Percentiles rank a stretch among this genome's conserved stretches.
phyloP scores from a whole-genome alignment of 30 jellyfish, hydroid and myxozoan species.

The Aurelia aurita region DNA sequence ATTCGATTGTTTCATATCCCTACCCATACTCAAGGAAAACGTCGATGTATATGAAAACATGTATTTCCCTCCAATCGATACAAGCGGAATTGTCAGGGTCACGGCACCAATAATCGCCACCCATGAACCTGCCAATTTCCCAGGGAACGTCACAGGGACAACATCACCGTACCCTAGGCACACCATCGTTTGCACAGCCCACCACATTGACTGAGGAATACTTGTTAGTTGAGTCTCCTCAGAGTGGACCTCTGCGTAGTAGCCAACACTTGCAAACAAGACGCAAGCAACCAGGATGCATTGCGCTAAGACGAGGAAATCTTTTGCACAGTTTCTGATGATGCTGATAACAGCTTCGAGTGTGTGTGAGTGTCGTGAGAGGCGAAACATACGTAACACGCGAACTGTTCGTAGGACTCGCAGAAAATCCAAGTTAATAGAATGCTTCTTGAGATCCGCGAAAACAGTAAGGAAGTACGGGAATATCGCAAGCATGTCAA shows the following conservation, averaged over 20 bases:
- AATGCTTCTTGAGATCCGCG: not conserved
- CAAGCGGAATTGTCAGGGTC: slow-evolving; percentile 66
- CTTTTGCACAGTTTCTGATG: slow-evolving; percentile 40
- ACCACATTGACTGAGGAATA: slow-evolving; percentile 93
- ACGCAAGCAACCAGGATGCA: slow-evolving; percentile 58
- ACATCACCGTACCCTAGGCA: slow-evolving; percentile 89
- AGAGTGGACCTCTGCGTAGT: slow-evolving; percentile 55
- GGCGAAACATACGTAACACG: slow-evolving; percentile 72
- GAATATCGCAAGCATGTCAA: slow-evolving; percentile 65
- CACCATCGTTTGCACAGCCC: slow-evolving; percentile 92
- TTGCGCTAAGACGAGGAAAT: slow-evolving; percentile 46
- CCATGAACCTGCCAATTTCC: slow-evolving; percentile 72
- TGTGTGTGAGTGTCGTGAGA: slow-evolving; percentile 48
- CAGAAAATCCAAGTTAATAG: slow-evolving; percentile 22
- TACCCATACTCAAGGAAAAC: slow-evolving; percentile 44
- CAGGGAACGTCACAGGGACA: slow-evolving; percentile 67
- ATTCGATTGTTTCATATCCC: slow-evolving; percentile 24
- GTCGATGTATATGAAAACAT: slow-evolving; percentile 57
- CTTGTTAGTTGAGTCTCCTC: slow-evolving; percentile 70
- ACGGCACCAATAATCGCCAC: slow-evolving; percentile 74
- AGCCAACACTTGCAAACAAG: slow-evolving; percentile 63
- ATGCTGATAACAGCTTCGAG: slow-evolving; percentile 35
- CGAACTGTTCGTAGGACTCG: slow-evolving; percentile 65
- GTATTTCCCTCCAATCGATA: slow-evolving; percentile 78
- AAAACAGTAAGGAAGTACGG: slow-evolving; percentile 51